Conservation (phyloP, 2,797 vertebrate genomes). For the Gymnoscopelus microlampas region DNA sequence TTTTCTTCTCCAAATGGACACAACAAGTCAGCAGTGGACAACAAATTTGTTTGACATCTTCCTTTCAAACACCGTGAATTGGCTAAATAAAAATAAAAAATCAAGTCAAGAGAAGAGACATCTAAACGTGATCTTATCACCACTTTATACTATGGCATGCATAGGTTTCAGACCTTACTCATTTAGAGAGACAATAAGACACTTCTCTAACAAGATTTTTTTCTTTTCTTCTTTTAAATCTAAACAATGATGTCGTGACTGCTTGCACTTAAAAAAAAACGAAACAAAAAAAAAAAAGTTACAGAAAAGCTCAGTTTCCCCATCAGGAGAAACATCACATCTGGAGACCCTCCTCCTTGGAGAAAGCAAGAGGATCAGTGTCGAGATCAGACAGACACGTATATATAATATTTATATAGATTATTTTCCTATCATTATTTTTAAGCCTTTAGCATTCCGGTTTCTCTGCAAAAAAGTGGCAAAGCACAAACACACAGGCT, state of each 20-base stretch:
- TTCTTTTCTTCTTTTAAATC: not conserved
- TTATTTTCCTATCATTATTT: not conserved
- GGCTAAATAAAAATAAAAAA: conserved; percentile 58
- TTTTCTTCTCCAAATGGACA: conserved; percentile 63
- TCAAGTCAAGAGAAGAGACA: conserved; percentile 59
- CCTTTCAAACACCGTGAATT: conserved; percentile 58
- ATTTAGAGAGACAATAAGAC: conserved; percentile 64
- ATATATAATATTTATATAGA: not conserved
- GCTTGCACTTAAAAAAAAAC: conserved; percentile 37
- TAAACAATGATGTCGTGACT: conserved; percentile 52
- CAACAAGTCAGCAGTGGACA: conserved; percentile 71
- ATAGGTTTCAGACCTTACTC: conserved; percentile 70
- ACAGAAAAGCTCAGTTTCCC: conserved; percentile 41
- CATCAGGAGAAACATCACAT: conserved; percentile 6
- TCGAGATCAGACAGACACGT: not conserved
- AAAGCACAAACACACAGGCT: conserved; percentile 88
- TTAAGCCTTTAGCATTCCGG: conserved; percentile 16
- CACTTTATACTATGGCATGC: conserved; percentile 76
- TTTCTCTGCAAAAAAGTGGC: conserved; percentile 76
- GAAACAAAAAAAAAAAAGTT: conserved; percentile 13
- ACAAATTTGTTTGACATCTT: conserved; percentile 67
- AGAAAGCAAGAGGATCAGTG: conserved; percentile 9
- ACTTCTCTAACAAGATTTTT: conserved; percentile 59
- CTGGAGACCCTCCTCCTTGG: not conserved
- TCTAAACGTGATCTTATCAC: conserved; percentile 72